Base-by-base conservation (phyloP, 1,140 invertebrate species). In the Leptinotarsa defecta region DNA sequence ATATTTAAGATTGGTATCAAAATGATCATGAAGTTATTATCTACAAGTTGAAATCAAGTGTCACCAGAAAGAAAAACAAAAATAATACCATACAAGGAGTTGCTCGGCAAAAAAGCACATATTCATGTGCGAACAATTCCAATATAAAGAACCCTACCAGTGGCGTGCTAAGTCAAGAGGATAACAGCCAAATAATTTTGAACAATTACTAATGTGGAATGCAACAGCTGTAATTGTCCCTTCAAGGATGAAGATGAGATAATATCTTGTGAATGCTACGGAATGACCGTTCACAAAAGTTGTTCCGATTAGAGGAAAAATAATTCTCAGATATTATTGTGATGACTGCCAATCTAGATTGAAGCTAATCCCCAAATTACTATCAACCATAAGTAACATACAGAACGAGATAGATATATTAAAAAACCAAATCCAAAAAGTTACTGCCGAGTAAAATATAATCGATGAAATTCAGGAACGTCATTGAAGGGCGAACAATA, bases 311-410 rank as follows among this genome's bases (percentile, higher is more conserved):
- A 4, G 13, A 62, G 57, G 1, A 62, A 62, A 5, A 62, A 62
- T 4, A 62, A 17, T 15, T 2, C 15, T 17, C 61, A 62, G 20
- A 62, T 62, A 62, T 62, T 17, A 62, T 62, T 62, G 5, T 20
- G 61, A 62, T 62, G 61, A 62, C 20, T 62, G 61, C 61, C 61
- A 62, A 62, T 62, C 61, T 62, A 15, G 20, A 62, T 62, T 62
- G 0, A 4, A 62, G 61, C 61, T 62, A 62, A 17, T 62, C 61
- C 61, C 15, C 61, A 62, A 62, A 62, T 62, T 17, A 62, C 61
- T 62, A 1, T 62, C 61, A 8, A 17, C 61, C 3, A 62, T 62
- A 13, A 13, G 61, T 62, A 13, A 5, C 8, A 62, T 61, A 8
- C 57, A 61, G 13, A 61, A 19, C 57, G 13, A 62, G 15, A 2